Evolutionary conservation across 53 echinoderm and acorn worm genomes (phyloP), one percentile per base, ranked within the genome.

Genomic region (Echinometra lucunter): DNA sequence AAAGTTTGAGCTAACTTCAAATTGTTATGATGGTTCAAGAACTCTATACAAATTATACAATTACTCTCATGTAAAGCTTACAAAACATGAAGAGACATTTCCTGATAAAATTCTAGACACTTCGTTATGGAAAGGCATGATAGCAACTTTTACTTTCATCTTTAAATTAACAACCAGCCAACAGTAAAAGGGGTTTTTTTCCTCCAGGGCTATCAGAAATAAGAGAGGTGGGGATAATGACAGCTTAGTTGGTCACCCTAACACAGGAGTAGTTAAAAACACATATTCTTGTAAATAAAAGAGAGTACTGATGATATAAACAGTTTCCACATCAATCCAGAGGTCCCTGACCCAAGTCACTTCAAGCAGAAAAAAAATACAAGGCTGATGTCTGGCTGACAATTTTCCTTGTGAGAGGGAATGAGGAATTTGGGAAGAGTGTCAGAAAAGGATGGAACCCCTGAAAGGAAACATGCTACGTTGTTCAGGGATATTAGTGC

Each of bases 241-340:
- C 38, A 21, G 78, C 78, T 56, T 88, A 55, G 49, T 56, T 88
- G 56, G 53, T 88, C 56, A 88, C 56, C 9, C 55, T 55, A 53
- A 88, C 88, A 15, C 88, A 88, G 88, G 88, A 53, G 56, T 88
- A 56, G 49, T 88, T 88, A 88, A 88, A 88, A 47, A 78, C 88
- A 88, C 55, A 88, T 88, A 88, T 88, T 55, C 49, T 34, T 88
- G 88, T 55, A 88, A 88, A 88, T 88, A 88, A 88, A 88, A 55
- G 88, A 56, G 49, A 55, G 88, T 13, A 44, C 56, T 92, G 72
- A 92, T 92, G 92, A 92, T 70, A 70, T 92, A 92, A 92, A 92
- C 92, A 92, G 47, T 92, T 72, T 53, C n/a, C 92, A 70, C 92
- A 69, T 92, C 92, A 45, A 70, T 92, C 8, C n/a, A n/a, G 67